These are phyloP conservation scores for Micronisus gabar DNA, from an alignment of 2,113 vertebrate species.

Conservation along the genomic window DNA sequence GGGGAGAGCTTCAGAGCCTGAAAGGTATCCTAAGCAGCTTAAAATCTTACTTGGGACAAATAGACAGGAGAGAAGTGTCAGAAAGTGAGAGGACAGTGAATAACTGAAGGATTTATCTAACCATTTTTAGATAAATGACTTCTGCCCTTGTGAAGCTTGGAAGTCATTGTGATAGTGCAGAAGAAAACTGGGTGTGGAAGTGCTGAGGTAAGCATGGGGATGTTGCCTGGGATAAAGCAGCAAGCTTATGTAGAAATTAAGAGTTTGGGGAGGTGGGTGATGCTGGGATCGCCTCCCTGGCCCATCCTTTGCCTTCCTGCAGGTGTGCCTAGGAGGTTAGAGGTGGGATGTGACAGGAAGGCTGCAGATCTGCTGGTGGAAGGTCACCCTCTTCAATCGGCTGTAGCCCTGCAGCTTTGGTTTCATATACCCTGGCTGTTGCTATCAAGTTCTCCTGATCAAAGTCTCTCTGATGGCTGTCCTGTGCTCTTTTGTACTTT, in stretches of 20 bases:
- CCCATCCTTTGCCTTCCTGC: fast-evolving
- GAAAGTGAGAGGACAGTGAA: background rate
- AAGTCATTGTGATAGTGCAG: background rate
- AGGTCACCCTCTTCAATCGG: background rate
- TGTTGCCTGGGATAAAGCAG: background rate
- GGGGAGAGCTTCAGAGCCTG: background rate
- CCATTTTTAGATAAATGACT: background rate
- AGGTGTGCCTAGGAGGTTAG: background rate
- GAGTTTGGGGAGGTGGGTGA: too few species aligned
- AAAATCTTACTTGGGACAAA: background rate
- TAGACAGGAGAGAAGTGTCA: background rate
- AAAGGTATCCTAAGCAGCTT: background rate
- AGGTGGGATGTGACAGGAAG: background rate
- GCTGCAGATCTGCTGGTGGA: background rate
- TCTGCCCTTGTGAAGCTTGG: background rate
- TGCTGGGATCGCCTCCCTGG: background rate
- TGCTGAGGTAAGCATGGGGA: background rate
- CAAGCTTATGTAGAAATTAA: background rate
- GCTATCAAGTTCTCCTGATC: background rate
- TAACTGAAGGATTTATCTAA: background rate
- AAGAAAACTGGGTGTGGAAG: background rate
- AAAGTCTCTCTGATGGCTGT: background rate
- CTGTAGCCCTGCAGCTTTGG: background rate
- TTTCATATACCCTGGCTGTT: background rate
- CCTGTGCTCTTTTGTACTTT: background rate